phyloP scores from a whole-genome alignment of 2,113 vertebrate species.

The Dasyurus viverrinus region DNA sequence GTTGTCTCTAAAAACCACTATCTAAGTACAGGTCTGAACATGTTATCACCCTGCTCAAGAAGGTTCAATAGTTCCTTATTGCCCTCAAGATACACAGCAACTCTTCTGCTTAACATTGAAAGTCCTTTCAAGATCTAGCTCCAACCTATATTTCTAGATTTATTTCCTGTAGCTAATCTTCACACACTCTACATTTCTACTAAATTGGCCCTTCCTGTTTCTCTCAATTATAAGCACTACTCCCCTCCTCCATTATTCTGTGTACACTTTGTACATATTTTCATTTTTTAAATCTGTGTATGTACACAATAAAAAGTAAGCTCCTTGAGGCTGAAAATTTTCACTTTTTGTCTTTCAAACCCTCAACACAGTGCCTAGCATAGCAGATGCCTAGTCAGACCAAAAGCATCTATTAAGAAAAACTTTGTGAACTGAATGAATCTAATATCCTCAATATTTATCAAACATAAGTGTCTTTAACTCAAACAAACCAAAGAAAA shows the following conservation, averaged over 20 bases:
- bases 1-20: background rate
- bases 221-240: background rate
- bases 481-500: conserved; percentile 1
- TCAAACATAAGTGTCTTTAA: background rate
- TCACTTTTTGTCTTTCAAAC: background rate
- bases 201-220: background rate
- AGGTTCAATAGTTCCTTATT: background rate
- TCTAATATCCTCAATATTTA: background rate
- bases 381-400: background rate
- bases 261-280: background rate
- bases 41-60: background rate
- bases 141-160: background rate
- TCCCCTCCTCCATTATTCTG: background rate
- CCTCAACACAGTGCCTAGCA: background rate
- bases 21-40: background rate
- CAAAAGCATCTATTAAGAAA: background rate
- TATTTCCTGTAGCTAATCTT: background rate
- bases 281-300: background rate
- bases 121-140: background rate
- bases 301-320: background rate
- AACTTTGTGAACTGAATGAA: background rate
- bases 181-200: background rate
- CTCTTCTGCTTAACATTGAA: background rate
- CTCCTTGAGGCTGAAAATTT: background rate
- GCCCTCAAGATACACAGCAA: background rate